phyloP scores from a whole-genome alignment of 2,113 vertebrate genomes.

The Terrapene triunguis region DNA sequence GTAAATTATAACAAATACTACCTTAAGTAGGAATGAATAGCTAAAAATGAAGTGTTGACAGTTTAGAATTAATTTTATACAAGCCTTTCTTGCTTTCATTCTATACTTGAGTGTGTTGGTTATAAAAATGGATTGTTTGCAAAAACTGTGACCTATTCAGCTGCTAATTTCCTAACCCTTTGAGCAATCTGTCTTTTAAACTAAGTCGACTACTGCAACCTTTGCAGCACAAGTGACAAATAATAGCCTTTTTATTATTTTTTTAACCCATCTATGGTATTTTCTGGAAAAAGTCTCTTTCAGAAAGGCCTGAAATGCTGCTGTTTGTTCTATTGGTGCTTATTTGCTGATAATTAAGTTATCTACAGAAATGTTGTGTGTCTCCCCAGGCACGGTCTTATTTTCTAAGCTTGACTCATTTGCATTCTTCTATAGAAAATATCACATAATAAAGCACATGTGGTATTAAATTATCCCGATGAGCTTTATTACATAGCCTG shows the following conservation, averaged over 20 bases:
- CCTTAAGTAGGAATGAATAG: not conserved
- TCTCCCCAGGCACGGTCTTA: slow-evolving; percentile 73
- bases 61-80: not conserved
- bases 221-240: slow-evolving; percentile 58
- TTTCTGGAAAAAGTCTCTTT: slow-evolving; percentile 65
- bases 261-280: slow-evolving; percentile 38
- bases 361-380: slow-evolving; percentile 80
- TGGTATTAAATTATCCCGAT: slow-evolving; percentile 70
- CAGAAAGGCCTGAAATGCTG: slow-evolving; percentile 64
- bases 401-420: slow-evolving; percentile 80
- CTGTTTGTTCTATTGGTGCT: slow-evolving; percentile 78
- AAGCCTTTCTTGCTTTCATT: slow-evolving; percentile 21
- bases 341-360: slow-evolving; percentile 87
- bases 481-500: not conserved
- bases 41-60: slow-evolving; percentile 29
- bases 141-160: slow-evolving; percentile 55
- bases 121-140: slow-evolving; percentile 64
- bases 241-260: slow-evolving; percentile 28
- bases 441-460: slow-evolving; percentile 60
- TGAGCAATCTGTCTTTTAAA: slow-evolving; percentile 64
- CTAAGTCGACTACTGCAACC: slow-evolving; percentile 51
- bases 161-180: slow-evolving; percentile 64
- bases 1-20: not conserved
- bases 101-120: slow-evolving; percentile 32
- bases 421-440: slow-evolving; percentile 66